Conservation (phyloP, 92 coral and sea anemone genomes). For the Umimayanthus chanpuru region DNA sequence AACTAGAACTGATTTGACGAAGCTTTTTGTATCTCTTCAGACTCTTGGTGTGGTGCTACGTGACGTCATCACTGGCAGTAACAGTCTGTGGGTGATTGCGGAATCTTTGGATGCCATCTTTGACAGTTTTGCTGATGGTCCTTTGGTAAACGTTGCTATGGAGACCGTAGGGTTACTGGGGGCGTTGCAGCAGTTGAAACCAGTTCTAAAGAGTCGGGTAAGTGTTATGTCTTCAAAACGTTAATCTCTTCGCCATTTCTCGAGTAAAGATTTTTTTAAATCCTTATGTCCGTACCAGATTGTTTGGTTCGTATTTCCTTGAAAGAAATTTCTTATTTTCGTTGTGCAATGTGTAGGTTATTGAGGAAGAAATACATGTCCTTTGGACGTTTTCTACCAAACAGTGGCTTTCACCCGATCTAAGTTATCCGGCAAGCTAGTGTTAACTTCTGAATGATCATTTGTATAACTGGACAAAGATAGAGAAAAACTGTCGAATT, state of each 20-base stretch:
- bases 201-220: constrained; percentile 84
- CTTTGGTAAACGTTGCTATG: constrained; percentile 79
- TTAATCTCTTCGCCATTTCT: not conserved
- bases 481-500: too few species aligned
- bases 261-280: not conserved
- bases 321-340: not conserved
- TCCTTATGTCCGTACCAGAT: not conserved
- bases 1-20: too few species aligned
- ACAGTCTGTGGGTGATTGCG: constrained; percentile 88
- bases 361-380: too few species aligned
- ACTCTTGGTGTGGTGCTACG: constrained; percentile 86
- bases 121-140: constrained; percentile 96
- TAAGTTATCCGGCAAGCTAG: too few species aligned
- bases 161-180: constrained; percentile 72
- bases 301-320: not conserved
- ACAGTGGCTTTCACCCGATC: too few species aligned
- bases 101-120: constrained; percentile 95
- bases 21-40: constrained; percentile 43
- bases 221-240: constrained; percentile 16
- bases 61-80: constrained; percentile 72
- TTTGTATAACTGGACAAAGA: too few species aligned
- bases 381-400: too few species aligned
- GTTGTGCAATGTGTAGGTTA: too few species aligned
- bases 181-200: constrained; percentile 73
- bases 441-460: too few species aligned